Percentiles rank a stretch among this genome's conserved stretches.
These are phyloP conservation scores for Bombycilla garrulus DNA, from an alignment of 2,113 vertebrate genomes.

Conservation along the genomic window DNA sequence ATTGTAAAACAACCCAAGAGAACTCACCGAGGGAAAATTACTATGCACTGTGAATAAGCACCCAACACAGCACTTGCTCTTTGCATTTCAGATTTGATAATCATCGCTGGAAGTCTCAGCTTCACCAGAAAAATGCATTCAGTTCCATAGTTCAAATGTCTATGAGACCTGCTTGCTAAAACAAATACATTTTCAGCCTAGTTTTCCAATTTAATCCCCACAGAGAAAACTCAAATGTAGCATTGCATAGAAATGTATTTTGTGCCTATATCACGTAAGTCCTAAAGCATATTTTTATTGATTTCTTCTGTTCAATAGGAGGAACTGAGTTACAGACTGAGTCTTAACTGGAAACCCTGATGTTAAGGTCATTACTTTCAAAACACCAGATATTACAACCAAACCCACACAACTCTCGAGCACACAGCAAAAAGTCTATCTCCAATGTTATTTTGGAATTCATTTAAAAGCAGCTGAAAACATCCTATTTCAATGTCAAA, in stretches of 20 bases:
- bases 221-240: background rate
- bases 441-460: background rate
- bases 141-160: background rate
- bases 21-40: conserved; percentile 38
- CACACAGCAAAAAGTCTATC: background rate
- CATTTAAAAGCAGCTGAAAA: background rate
- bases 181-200: background rate
- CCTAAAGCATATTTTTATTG: background rate
- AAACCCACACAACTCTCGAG: background rate
- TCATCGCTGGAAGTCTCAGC: background rate
- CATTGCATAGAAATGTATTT: background rate
- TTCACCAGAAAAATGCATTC: background rate
- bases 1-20: conserved; percentile 25
- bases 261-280: background rate
- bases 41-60: conserved; percentile 54
- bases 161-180: background rate
- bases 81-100: conserved; percentile 47
- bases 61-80: background rate
- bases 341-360: background rate
- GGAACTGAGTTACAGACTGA: background rate
- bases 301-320: background rate
- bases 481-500: background rate
- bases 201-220: background rate
- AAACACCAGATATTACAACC: background rate
- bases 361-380: background rate